A percentile compares a stretch with the other conserved stretches of the same genome.
Evolutionary conservation across 2,113 vertebrate species (phyloP).

Genomic region (Chrysochloris asiatica): DNA sequence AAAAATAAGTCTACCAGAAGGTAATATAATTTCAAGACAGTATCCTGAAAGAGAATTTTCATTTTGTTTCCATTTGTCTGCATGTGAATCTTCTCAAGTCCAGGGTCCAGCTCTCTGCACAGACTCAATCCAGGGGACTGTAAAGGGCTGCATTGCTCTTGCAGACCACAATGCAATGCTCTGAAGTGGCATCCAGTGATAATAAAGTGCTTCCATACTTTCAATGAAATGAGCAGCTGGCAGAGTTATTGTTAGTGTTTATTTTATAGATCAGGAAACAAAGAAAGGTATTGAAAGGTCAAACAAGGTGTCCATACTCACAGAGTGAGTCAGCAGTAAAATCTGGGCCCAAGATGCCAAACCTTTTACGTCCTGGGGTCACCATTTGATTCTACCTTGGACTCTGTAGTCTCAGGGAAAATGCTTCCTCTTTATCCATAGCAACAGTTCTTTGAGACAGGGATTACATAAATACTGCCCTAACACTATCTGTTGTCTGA

Average conservation of each 20-base stretch:
- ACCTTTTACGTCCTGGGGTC: neutral
- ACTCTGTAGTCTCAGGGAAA: neutral
- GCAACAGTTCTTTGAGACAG: neutral
- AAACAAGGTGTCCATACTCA: neutral
- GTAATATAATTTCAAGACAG: neutral
- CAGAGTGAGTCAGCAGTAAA: neutral
- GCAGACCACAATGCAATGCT: neutral
- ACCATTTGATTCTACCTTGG: neutral
- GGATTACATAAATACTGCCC: neutral
- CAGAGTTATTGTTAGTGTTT: neutral
- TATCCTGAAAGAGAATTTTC: neutral
- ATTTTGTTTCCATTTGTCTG: neutral
- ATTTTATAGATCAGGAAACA: slow-evolving; percentile 35
- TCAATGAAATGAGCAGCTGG: neutral
- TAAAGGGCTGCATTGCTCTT: neutral
- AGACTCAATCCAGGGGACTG: neutral
- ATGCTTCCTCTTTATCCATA: neutral
- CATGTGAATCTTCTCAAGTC: neutral
- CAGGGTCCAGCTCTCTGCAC: neutral
- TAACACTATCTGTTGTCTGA: neutral
- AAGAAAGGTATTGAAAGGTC: neutral
- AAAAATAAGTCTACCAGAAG: neutral
- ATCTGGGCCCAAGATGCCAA: neutral
- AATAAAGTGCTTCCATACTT: neutral
- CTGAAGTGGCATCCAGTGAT: neutral